These are phyloP conservation scores for Entomobrya multifasciata DNA, from an alignment of 2,888 invertebrate genomes.

Conservation along the genomic window DNA sequence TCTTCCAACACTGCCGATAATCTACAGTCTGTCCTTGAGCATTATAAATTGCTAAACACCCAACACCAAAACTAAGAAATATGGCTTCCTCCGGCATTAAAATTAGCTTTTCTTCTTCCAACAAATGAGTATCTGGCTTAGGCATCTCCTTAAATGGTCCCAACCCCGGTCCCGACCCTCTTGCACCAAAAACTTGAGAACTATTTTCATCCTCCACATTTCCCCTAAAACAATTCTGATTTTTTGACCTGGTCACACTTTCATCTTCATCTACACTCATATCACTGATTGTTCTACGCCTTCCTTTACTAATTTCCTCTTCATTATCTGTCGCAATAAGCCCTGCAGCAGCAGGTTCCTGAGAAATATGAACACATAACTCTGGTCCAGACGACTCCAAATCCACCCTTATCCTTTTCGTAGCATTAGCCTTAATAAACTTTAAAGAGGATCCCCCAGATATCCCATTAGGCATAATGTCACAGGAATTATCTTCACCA, in stretches of 20 bases:
- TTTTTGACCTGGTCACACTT: no score
- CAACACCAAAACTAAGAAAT: conserved; percentile 78
- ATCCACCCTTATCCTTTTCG: conserved; percentile 38
- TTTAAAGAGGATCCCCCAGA: conserved; percentile 18
- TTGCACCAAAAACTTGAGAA: not conserved
- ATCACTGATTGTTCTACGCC: conserved; percentile 38
- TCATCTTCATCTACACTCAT: conserved; percentile 48
- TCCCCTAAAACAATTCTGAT: no score
- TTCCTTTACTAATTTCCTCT: not conserved
- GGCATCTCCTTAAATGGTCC: no score
- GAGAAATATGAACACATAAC: conserved; percentile 58
- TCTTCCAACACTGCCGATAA: conserved; percentile 75
- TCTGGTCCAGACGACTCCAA: conserved; percentile 52
- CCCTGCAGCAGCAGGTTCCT: not conserved
- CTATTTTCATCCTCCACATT: not conserved
- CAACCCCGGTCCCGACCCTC: no score
- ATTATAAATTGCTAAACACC: conserved; percentile 75
- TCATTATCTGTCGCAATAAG: no score
- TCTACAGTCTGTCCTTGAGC: conserved; percentile 65
- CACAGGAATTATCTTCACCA: not conserved
- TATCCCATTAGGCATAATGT: not conserved
- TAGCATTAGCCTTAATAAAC: not conserved
- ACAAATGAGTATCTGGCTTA: conserved; percentile 29
- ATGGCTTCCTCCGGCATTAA: conserved; percentile 79
- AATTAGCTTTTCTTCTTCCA: conserved; percentile 75